Evolutionary conservation across 2,113 vertebrate genomes (phyloP).

Genomic region (Pomatostomus ruficeps): DNA sequence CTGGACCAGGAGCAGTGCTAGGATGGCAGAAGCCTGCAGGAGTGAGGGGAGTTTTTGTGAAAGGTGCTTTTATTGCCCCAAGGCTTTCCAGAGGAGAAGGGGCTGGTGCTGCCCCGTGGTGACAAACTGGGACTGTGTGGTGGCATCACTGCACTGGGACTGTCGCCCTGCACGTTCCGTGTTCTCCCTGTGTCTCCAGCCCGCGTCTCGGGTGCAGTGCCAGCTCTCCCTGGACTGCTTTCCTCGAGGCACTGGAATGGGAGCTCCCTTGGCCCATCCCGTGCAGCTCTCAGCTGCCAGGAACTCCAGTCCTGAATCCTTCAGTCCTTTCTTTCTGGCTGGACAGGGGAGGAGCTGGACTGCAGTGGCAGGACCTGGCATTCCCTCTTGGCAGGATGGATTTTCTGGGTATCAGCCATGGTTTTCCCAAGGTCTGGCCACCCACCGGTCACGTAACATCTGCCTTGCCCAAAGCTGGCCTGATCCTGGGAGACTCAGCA

Average conservation of each 20-base stretch:
- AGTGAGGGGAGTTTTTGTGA: background rate
- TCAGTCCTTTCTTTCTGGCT: background rate
- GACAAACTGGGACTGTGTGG: accelerated
- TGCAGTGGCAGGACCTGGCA: background rate
- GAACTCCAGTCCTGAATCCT: background rate
- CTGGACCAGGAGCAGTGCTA: background rate
- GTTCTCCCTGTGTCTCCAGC: background rate
- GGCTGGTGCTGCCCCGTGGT: background rate
- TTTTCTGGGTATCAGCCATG: background rate
- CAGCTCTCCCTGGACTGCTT: background rate
- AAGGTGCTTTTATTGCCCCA: background rate
- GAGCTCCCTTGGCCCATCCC: background rate
- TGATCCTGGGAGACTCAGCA: background rate
- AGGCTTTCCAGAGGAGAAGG: background rate
- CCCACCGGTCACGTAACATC: background rate
- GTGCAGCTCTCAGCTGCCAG: background rate
- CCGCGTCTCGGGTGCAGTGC: background rate
- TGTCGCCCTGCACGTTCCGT: background rate
- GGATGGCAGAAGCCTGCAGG: background rate
- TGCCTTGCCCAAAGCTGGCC: background rate
- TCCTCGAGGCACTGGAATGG: background rate
- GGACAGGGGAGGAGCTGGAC: background rate
- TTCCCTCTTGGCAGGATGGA: background rate
- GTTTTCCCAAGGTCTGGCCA: background rate
- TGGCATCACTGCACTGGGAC: accelerated